Base-by-base conservation (phyloP, 2,113 vertebrate genomes). In the Corydoras maculifer region DNA sequence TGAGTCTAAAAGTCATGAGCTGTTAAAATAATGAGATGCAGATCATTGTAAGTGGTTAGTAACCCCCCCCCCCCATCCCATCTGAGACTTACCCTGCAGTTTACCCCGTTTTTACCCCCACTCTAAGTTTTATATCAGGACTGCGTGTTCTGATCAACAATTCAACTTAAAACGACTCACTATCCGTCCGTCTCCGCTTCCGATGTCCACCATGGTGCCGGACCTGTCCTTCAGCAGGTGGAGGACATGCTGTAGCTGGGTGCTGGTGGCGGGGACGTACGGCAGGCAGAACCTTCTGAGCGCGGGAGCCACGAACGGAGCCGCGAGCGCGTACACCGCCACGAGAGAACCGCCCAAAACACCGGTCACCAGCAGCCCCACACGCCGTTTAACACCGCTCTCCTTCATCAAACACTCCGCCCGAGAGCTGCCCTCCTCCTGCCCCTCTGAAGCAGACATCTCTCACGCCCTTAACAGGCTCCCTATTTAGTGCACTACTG, bases 151-250 rank as follows among this genome's bases (percentile, higher is more conserved):
- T 1, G 11, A 62, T 29, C 11, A 10, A 15, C 53, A 62, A 51
- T 2, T 8, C 25, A 68, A 53, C 35, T 43, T 18, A 31, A 49
- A 49, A 58, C 9, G 48, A 96, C 97, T 94, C 85, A 98, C 97
- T 77, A 99, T 83, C 8, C 95, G 91, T 3, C 97, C 97, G 62
- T 99, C 97, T 0, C 97, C 96, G 0, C 96, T 98, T 1, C 97
- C 97, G 0, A 99, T 85, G 77, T 99, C 96, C 58, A 92, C 95
- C 7, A 99, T 75, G 0, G 82, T 79, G 30, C 95, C 95, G 0
- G 82, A 87, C 58, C 94, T 83, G 58, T 68, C n/a, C 0, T 68
- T 81, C 43, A 98, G 13, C 83, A 86, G 87, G 32, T 53, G 84
- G 69, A 99, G 74, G 6, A 99, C 94, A 0, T 96, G 96, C 30